Evolutionary conservation across 2,797 vertebrate genomes (phyloP).

Genomic region (Buphagus erythrorhynchus): DNA sequence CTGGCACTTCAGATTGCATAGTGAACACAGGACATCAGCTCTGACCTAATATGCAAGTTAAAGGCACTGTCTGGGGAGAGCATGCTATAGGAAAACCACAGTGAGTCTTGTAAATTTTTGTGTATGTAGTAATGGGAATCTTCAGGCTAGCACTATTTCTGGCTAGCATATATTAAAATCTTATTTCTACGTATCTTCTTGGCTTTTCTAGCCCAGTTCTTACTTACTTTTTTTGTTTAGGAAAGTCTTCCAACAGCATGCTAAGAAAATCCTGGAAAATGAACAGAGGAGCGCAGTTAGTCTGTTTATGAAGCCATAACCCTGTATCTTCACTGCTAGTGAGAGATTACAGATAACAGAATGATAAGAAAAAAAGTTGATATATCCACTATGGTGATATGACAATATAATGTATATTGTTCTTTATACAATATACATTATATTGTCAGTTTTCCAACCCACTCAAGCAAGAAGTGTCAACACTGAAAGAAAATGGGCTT

Average conservation of each 20-base stretch:
- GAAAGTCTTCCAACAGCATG: conserved; percentile 87
- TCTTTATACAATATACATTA: not conserved
- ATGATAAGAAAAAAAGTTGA: not conserved
- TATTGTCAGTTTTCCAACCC: not conserved
- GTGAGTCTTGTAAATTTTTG: not conserved
- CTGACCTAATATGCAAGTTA: not conserved
- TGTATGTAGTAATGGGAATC: not conserved
- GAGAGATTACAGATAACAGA: not conserved
- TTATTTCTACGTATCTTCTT: not conserved
- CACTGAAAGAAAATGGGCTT: conserved; percentile 10
- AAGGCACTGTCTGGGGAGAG: not conserved
- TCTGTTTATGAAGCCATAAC: conserved; percentile 53
- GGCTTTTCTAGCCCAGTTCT: not conserved
- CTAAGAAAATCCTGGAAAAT: conserved; percentile 90
- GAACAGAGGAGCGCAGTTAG: conserved; percentile 58
- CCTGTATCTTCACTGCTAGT: conserved; percentile 52
- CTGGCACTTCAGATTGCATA: not conserved
- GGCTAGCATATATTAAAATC: not conserved
- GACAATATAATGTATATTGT: not conserved
- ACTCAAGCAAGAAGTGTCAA: not conserved
- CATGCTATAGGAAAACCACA: not conserved
- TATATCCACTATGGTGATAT: not conserved
- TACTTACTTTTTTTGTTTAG: conserved; percentile 86
- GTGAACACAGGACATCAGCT: not conserved
- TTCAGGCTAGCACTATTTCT: not conserved